Evolutionary conservation across 2,888 invertebrate species (phyloP).

Genomic region (Ptychoptera albimana): DNA sequence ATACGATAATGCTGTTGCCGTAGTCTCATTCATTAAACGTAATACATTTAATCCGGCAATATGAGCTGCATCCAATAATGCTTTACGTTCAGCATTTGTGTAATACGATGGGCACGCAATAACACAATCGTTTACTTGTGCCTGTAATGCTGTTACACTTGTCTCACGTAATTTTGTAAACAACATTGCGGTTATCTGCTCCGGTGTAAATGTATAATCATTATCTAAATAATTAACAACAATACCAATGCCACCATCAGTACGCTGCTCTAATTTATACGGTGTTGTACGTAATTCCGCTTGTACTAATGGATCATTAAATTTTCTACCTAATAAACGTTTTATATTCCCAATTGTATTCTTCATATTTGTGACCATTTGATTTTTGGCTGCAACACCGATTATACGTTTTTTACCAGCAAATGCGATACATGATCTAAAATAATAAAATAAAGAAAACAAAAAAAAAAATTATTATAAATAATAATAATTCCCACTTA

Average conservation of each 20-base stretch:
- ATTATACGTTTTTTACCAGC: slow-evolving; percentile 81
- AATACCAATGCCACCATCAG: slow-evolving; percentile 72
- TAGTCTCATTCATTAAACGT: slow-evolving; percentile 91
- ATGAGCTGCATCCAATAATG: slow-evolving; percentile 77
- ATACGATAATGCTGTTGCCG: slow-evolving; percentile 90
- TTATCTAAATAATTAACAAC: slow-evolving; percentile 80
- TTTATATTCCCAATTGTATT: slow-evolving; percentile 93
- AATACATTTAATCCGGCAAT: slow-evolving; percentile 90
- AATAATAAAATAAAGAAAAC: slow-evolving; percentile 16
- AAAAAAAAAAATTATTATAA: background rate
- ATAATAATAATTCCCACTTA: background rate
- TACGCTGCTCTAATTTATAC: slow-evolving; percentile 56
- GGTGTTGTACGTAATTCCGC: slow-evolving; percentile 66
- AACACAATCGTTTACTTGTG: slow-evolving; percentile 84
- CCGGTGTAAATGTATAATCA: slow-evolving; percentile 70
- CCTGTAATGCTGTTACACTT: slow-evolving; percentile 71
- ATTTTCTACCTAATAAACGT: slow-evolving; percentile 79
- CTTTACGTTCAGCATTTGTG: slow-evolving; percentile 86
- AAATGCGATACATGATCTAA: slow-evolving; percentile 90
- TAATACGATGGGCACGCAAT: slow-evolving; percentile 89
- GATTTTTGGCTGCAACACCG: slow-evolving; percentile 94
- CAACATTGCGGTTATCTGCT: slow-evolving; percentile 93
- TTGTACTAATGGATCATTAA: slow-evolving; percentile 74
- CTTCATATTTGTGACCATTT: slow-evolving; percentile 92
- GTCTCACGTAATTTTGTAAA: slow-evolving; percentile 92